Evolutionary conservation across 2,113 vertebrate genomes (phyloP).

Genomic region (Crotophaga sulcirostris): DNA sequence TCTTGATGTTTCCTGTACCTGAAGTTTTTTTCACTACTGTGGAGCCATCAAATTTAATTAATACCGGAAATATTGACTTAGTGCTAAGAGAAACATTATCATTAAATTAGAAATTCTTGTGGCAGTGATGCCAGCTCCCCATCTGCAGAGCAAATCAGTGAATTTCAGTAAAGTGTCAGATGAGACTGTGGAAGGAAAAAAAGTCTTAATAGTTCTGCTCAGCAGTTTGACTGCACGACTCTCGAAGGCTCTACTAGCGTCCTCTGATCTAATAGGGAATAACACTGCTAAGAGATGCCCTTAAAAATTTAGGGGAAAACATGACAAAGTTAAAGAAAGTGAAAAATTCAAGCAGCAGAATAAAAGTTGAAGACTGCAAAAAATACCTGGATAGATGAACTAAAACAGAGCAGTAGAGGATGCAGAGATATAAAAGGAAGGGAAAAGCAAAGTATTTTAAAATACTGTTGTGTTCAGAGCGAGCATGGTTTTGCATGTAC

Average conservation of each 20-base stretch:
- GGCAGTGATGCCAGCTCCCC: background rate
- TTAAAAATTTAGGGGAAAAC: background rate
- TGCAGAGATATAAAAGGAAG: background rate
- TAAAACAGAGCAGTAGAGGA: background rate
- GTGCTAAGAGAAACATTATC: constrained; percentile 4
- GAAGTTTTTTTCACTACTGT: background rate
- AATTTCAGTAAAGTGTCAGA: background rate
- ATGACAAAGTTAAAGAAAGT: background rate
- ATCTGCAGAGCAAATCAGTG: background rate
- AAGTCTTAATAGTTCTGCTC: background rate
- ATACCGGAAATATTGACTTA: constrained; percentile 29
- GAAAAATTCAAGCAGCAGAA: background rate
- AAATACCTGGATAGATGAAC: background rate
- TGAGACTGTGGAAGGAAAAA: background rate
- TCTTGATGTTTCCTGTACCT: constrained; percentile 11
- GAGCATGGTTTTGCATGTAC: background rate
- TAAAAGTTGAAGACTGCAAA: background rate
- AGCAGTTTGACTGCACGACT: background rate
- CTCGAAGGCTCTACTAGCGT: background rate
- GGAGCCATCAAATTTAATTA: constrained; percentile 36
- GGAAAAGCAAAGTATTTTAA: background rate
- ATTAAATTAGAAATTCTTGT: background rate
- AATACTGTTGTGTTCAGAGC: background rate
- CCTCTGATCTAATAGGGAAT: background rate
- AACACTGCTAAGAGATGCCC: background rate